Evolutionary conservation across 2,888 invertebrate genomes (phyloP).

Genomic region (Ichneumon xanthorius): DNA sequence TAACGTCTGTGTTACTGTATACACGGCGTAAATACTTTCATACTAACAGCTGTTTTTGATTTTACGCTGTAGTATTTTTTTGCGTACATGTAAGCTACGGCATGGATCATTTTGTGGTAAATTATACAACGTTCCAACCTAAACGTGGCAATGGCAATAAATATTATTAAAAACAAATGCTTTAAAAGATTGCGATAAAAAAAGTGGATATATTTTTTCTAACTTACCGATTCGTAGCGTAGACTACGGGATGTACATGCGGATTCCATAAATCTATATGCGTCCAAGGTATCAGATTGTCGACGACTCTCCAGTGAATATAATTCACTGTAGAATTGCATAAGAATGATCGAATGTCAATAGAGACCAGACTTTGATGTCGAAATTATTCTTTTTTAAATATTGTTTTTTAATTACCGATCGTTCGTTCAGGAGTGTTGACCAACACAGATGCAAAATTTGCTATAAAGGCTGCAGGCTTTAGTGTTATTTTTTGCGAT

Average conservation of each 20-base stretch:
- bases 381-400: not conserved
- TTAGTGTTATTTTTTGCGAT: not conserved
- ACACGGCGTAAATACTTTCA: too few species aligned
- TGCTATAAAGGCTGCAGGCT: not conserved
- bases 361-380: not conserved
- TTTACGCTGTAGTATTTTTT: not conserved
- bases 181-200: not conserved
- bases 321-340: slow-evolving; percentile 10
- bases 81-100: not conserved
- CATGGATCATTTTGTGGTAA: not conserved
- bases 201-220: too few species aligned
- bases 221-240: too few species aligned
- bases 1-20: too few species aligned
- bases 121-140: not conserved
- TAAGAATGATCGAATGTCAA: not conserved
- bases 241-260: too few species aligned
- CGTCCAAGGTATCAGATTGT: not conserved
- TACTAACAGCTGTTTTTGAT: not conserved
- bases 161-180: not conserved
- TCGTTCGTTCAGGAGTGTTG: slow-evolving; percentile 1
- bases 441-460: not conserved
- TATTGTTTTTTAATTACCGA: slow-evolving; percentile 2
- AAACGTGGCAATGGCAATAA: not conserved
- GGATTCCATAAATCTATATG: not conserved
- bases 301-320: slow-evolving; percentile 14